A percentile compares a stretch with the other conserved stretches of the same genome.
These are phyloP conservation scores for Helleia helle DNA, from an alignment of 2,888 invertebrate genomes.

Conservation along the genomic window DNA sequence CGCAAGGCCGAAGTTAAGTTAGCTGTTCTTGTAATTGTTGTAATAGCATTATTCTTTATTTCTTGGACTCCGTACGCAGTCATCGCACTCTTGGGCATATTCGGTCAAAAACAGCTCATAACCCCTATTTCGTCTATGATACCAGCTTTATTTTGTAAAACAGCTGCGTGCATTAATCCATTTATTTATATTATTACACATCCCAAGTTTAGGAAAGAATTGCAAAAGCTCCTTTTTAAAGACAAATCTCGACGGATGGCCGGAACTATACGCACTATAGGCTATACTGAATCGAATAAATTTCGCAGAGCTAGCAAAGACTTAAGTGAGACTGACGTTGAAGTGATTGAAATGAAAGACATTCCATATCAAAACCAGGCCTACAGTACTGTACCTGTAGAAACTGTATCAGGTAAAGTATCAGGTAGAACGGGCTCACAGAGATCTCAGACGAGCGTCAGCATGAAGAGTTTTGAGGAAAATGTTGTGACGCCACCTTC, in stretches of 20 bases:
- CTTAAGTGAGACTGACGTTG: conserved; percentile 64
- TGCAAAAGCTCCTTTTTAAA: conserved; percentile 54
- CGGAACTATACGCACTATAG: conserved; percentile 49
- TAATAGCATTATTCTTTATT: conserved; percentile 82
- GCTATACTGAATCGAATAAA: conserved; percentile 41
- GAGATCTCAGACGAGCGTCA: conserved; percentile 40
- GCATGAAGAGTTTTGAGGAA: conserved; percentile 54
- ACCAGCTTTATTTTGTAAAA: conserved; percentile 86
- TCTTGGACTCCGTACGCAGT: conserved; percentile 90
- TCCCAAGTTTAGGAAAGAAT: conserved; percentile 81
- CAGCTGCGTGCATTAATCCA: conserved; percentile 86
- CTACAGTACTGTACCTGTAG: conserved; percentile 26
- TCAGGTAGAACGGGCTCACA: conserved; percentile 44
- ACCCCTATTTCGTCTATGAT: conserved; percentile 83
- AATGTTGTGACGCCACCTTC: conserved; percentile 57
- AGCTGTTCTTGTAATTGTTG: conserved; percentile 78
- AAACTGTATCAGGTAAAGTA: conserved; percentile 46
- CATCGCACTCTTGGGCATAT: conserved; percentile 82
- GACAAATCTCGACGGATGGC: conserved; percentile 53
- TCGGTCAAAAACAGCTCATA: conserved; percentile 76
- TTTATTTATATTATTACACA: conserved; percentile 86
- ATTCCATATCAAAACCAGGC: conserved; percentile 45
- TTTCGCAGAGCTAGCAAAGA: conserved; percentile 51
- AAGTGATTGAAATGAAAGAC: conserved; percentile 69
- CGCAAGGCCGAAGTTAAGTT: conserved; percentile 81